phyloP scores from a whole-genome alignment of 37 sponge, comb jelly and placozoan species.

The Bolinopsis microptera region DNA sequence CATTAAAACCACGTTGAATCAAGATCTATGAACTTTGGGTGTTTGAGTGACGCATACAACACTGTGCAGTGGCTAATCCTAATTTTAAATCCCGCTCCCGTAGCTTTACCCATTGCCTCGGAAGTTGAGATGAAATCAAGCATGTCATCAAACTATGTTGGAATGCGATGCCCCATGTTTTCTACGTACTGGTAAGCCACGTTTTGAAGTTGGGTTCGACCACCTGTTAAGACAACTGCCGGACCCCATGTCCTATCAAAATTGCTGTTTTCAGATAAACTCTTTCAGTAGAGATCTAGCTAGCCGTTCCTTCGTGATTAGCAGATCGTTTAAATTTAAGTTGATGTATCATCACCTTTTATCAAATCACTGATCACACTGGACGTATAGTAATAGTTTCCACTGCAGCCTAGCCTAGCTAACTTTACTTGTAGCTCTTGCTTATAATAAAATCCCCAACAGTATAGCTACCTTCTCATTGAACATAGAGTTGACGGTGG shows the following conservation, averaged over 20 bases:
- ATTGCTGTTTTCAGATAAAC: constrained; percentile 78
- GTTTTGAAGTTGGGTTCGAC: constrained; percentile 14
- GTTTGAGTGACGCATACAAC: constrained; percentile 68
- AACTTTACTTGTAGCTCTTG: constrained; percentile 71
- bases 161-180: constrained; percentile 52
- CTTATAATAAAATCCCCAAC: constrained; percentile 70
- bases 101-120: constrained; percentile 68
- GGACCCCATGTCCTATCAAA: constrained; percentile 74
- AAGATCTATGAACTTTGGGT: background rate
- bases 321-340: constrained; percentile 2
- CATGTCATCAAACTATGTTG: constrained; percentile 73
- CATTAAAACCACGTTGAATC: background rate
- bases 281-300: constrained; percentile 74
- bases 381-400: constrained; percentile 69
- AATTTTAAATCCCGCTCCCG: constrained; percentile 68
- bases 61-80: constrained; percentile 81
- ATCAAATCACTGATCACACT: constrained; percentile 76
- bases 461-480: constrained; percentile 68
- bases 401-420: constrained; percentile 66
- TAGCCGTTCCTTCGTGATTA: constrained; percentile 29
- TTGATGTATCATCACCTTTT: constrained; percentile 79
- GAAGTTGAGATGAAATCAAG: constrained; percentile 68
- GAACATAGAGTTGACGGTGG: constrained; percentile 71
- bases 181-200: background rate
- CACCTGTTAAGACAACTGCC: constrained; percentile 68